phyloP scores from a whole-genome alignment of 2,888 invertebrate genomes.

The Xanthia icteritia region DNA sequence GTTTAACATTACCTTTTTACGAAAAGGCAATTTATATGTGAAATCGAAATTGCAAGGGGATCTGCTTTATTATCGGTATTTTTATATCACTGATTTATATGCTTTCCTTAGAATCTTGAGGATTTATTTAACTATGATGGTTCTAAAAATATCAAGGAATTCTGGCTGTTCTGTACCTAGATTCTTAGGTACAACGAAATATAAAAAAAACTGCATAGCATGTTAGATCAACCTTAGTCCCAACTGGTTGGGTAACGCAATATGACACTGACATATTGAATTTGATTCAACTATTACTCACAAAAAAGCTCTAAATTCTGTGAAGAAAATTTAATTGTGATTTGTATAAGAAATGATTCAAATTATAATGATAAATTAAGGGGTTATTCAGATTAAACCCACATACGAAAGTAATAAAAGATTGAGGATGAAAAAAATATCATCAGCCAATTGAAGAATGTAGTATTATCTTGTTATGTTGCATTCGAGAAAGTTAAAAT shows the following conservation, averaged over 20 bases:
- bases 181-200: neutral
- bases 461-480: neutral
- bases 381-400: neutral
- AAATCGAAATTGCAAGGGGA: neutral
- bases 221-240: neutral
- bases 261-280: neutral
- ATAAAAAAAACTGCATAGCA: neutral
- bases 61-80: neutral
- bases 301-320: neutral
- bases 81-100: neutral
- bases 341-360: neutral
- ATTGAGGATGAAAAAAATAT: neutral
- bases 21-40: neutral
- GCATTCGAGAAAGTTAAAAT: slow-evolving; percentile 30
- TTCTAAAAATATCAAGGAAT: neutral
- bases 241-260: neutral
- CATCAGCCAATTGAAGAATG: neutral
- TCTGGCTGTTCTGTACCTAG: neutral
- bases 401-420: neutral
- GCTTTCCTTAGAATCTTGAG: neutral
- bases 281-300: neutral
- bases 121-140: neutral
- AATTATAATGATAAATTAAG: neutral
- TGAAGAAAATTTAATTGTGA: no score
- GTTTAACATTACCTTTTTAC: neutral